Evolutionary conservation across 2,888 invertebrate species (phyloP).

Genomic region (Cantharis rustica): DNA sequence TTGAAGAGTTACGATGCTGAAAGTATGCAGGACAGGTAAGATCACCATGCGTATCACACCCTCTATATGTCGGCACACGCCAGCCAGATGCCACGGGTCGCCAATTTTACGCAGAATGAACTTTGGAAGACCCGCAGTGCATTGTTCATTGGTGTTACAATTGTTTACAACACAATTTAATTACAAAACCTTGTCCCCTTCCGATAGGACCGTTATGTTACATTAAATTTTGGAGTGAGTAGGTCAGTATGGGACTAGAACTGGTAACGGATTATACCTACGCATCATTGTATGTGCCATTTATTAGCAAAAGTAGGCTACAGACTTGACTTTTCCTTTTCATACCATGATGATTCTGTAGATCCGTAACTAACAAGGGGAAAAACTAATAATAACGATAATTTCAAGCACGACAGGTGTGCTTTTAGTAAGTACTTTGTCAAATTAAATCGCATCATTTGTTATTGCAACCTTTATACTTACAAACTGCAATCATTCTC

Average conservation of each 20-base stretch:
- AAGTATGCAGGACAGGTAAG: slow-evolving; percentile 25
- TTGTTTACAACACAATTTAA: slow-evolving; percentile 39
- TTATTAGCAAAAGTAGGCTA: slow-evolving; percentile 13
- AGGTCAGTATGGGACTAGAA: slow-evolving; percentile 30
- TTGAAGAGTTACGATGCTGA: slow-evolving; percentile 9
- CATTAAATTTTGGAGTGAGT: slow-evolving; percentile 3
- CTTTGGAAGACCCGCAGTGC: slow-evolving; percentile 29
- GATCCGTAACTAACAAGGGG: slow-evolving; percentile 9
- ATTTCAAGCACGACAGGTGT: neutral
- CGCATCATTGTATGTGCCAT: slow-evolving; percentile 10
- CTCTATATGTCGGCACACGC: slow-evolving; percentile 35
- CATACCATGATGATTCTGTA: neutral
- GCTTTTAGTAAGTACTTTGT: neutral
- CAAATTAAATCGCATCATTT: neutral
- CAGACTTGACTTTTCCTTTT: slow-evolving; percentile 3
- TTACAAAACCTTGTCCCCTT: slow-evolving; percentile 29
- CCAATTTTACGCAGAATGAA: slow-evolving; percentile 41
- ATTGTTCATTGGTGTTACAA: slow-evolving; percentile 34
- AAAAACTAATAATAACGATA: neutral
- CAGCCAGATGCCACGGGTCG: slow-evolving; percentile 41
- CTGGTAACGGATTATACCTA: slow-evolving; percentile 26
- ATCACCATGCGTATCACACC: slow-evolving; percentile 35
- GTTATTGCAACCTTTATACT: neutral
- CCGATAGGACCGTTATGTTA: slow-evolving; percentile 25
- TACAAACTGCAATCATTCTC: neutral